phyloP scores from a whole-genome alignment of 2,113 vertebrate species.

The Morone saxatilis region DNA sequence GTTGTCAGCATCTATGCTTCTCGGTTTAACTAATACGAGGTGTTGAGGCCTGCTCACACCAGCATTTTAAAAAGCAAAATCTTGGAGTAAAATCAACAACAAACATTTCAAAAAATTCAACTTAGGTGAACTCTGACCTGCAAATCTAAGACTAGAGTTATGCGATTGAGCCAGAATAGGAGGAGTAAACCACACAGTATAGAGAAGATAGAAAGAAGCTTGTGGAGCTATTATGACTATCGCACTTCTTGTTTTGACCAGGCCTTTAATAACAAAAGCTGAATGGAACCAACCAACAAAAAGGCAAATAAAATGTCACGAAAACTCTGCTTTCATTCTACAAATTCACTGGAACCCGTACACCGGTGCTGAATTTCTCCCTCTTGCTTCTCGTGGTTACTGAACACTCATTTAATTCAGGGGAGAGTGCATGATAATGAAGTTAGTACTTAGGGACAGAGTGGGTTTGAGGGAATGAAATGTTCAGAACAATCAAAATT shows the following conservation, averaged over 20 bases:
- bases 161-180: too few species aligned
- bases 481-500: constrained; percentile 55
- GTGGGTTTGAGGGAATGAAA: constrained; percentile 44
- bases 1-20: background rate
- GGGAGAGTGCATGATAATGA: constrained; percentile 49
- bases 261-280: background rate
- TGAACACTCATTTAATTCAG: constrained; percentile 42
- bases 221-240: background rate
- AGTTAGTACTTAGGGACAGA: constrained; percentile 44
- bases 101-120: too few species aligned
- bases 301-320: background rate
- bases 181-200: background rate
- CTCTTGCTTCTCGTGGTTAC: constrained; percentile 1
- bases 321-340: background rate
- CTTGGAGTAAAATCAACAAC: background rate
- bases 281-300: background rate
- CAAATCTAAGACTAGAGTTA: background rate
- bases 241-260: background rate
- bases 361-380: constrained; percentile 5
- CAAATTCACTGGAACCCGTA: background rate
- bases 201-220: background rate
- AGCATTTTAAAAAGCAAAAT: background rate
- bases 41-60: background rate
- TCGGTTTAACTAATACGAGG: background rate
- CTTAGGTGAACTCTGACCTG: background rate